phyloP scores from a whole-genome alignment of 2,113 vertebrate genomes.

The Salvelinus namaycush region DNA sequence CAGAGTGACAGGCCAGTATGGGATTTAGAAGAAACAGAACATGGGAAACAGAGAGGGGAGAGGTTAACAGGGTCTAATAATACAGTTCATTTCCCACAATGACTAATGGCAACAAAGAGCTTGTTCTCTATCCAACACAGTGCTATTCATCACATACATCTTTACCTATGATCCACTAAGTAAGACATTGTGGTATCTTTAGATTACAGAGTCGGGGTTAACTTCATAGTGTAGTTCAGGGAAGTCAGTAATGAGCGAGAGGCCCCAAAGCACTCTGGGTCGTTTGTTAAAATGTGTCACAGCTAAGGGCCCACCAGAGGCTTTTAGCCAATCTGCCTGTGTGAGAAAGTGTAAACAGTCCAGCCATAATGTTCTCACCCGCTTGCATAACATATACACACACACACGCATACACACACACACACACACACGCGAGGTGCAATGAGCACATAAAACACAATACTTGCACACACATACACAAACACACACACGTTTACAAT shows the following conservation, averaged over 20 bases:
- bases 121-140: neutral
- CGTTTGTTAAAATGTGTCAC: constrained; percentile 18
- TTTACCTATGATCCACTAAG: constrained; percentile 5
- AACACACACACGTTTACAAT: constrained; percentile 43
- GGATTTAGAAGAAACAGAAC: constrained; percentile 41
- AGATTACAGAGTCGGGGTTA: neutral
- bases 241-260: constrained; percentile 7
- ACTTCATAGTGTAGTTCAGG: neutral
- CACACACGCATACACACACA: neutral
- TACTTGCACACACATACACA: neutral
- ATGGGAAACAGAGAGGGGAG: constrained; percentile 7
- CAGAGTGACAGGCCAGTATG: constrained; percentile 21
- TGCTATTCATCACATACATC: constrained; percentile 9
- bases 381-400: constrained; percentile 36
- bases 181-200: neutral
- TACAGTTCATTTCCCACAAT: constrained; percentile 16
- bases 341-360: constrained; percentile 45
- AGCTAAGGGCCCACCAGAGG: constrained; percentile 24
- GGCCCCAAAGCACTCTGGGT: constrained; percentile 12
- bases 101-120: constrained; percentile 19
- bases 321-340: constrained; percentile 29
- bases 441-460: neutral
- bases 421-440: neutral
- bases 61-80: neutral
- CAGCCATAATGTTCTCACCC: constrained; percentile 44